phyloP scores from a whole-genome alignment of 2,113 vertebrate species.

The Tenebrosternarchus preto region DNA sequence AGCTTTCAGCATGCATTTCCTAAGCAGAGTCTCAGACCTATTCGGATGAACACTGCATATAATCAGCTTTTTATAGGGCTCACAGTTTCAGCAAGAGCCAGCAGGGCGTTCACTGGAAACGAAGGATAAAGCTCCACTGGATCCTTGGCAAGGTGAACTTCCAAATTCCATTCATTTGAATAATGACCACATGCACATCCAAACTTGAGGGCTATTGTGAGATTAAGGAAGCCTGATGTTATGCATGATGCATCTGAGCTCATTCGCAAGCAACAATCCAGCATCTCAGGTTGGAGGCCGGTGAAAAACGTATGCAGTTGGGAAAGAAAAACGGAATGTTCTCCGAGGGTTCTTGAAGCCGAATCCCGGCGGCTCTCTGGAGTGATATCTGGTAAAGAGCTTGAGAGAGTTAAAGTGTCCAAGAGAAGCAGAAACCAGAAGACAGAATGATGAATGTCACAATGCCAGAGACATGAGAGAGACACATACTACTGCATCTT shows the following conservation, averaged over 20 bases:
- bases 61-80: slow-evolving; percentile 34
- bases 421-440: background rate
- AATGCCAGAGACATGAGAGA: background rate
- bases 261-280: slow-evolving; percentile 39
- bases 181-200: slow-evolving; percentile 58
- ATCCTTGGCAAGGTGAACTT: slow-evolving; percentile 52
- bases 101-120: slow-evolving; percentile 32
- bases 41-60: background rate
- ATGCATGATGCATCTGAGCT: slow-evolving; percentile 31
- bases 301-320: slow-evolving; percentile 45
- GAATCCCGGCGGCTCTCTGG: slow-evolving; percentile 27
- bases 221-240: slow-evolving; percentile 40
- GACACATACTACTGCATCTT: background rate
- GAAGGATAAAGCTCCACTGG: slow-evolving; percentile 2
- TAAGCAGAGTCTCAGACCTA: slow-evolving; percentile 15
- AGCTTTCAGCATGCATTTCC: slow-evolving; percentile 35
- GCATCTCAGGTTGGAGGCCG: slow-evolving; percentile 10
- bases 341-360: slow-evolving; percentile 1
- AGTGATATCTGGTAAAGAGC: background rate
- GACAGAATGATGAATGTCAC: background rate
- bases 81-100: background rate
- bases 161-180: slow-evolving; percentile 44
- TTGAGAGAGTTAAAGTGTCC: background rate
- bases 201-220: slow-evolving; percentile 36
- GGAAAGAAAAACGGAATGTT: slow-evolving; percentile 28